Conservation (phyloP, 2,113 vertebrate genomes). For the Bujurquina vittata region DNA sequence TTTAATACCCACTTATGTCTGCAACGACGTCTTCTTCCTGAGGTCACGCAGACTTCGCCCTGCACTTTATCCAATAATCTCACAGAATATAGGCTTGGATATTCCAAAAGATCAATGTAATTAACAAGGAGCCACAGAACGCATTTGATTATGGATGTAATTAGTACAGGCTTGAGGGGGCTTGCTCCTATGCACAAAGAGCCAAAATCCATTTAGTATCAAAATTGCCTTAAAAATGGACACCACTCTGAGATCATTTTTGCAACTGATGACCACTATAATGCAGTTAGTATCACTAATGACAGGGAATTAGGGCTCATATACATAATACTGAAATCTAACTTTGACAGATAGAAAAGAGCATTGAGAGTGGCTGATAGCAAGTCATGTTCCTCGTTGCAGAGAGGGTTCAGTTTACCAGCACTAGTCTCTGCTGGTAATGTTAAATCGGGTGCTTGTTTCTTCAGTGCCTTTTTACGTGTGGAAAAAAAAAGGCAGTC, state of each 20-base stretch:
- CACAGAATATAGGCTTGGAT: constrained; percentile 82
- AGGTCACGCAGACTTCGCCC: constrained; percentile 82
- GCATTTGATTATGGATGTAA: constrained; percentile 84
- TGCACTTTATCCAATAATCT: constrained; percentile 86
- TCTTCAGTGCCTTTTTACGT: constrained; percentile 47
- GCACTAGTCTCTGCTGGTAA: constrained; percentile 1
- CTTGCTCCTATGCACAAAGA: constrained; percentile 71
- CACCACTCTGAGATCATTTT: constrained; percentile 74
- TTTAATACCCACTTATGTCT: constrained; percentile 88
- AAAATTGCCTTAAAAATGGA: constrained; percentile 79
- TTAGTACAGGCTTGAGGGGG: constrained; percentile 77
- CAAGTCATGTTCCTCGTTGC: constrained; percentile 32
- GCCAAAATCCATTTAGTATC: constrained; percentile 76
- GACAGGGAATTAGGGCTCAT: constrained; percentile 71
- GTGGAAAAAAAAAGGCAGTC: constrained; percentile 41
- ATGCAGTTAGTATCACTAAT: constrained; percentile 76
- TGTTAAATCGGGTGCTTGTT: constrained; percentile 7
- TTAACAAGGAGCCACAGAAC: constrained; percentile 81
- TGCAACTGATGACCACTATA: constrained; percentile 76
- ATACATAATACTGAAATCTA: constrained; percentile 70
- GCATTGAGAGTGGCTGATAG: constrained; percentile 55
- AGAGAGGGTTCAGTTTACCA: constrained; percentile 46
- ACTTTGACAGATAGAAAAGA: constrained; percentile 69
- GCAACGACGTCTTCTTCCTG: constrained; percentile 73
- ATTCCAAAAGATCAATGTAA: constrained; percentile 85